Base-by-base conservation (phyloP, 2,113 vertebrate genomes). In the Bos taurus region DNA sequence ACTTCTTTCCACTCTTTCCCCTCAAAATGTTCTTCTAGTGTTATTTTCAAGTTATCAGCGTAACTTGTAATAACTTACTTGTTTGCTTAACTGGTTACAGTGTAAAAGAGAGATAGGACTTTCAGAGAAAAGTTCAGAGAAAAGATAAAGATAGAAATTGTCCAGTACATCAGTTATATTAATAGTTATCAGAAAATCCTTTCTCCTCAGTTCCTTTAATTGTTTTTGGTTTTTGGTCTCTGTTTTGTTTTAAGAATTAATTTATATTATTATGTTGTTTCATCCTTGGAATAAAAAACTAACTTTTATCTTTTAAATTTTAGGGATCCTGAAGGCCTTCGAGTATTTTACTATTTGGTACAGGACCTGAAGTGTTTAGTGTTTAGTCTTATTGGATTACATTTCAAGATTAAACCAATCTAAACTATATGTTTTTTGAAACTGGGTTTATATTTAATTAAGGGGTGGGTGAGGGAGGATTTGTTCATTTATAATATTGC, bases 371-470 rank as follows among this genome's bases (percentile, higher is more conserved):
- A 99, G 95, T 99, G 99, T 99, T 99, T 99, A 3, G 99, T 99
- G 96, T 99, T 99, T 99, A 99, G 99, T 99, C 99, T 99, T 97
- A 99, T 99, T 77, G 99, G 99, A 84, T 99, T 99, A 67, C 99
- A 99, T 98, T 99, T 99, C 99, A 99, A 99, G 98, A 99, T 99
- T 98, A 99, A 99, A 98, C 99, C 99, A 16, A 99, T 99, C 98
- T 99, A 99, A 99, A 91, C 89, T 40, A 33, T 30, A 40, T 74
- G 25, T 19, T 78, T 96, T 86, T 91, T 81, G 7, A 97, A 48
- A 95, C 97, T 40, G 64, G n/a, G 67, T 94, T 33, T 98, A 80
- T 97, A 91, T 92, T 82, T 88, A 97, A 95, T 90, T 94, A 90
- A 91, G 80, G 59, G 67, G n/a, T 97, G 62, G 60, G 26, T 56